These are phyloP conservation scores for Agrypnia vestita DNA, from an alignment of 1,140 invertebrate genomes.

Conservation along the genomic window DNA sequence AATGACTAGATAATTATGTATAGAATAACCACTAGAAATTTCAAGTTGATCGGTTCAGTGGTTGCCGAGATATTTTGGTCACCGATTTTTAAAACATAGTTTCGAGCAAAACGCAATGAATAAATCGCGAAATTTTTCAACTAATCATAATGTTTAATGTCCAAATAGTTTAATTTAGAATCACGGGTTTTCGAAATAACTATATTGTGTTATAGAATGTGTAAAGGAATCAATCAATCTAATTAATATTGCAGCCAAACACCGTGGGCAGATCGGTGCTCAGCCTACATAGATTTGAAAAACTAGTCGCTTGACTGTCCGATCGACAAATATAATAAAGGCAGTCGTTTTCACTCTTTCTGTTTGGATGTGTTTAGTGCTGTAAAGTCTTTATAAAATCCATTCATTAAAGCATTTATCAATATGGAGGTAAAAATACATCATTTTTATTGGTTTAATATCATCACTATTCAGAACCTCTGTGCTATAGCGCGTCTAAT, in stretches of 20 bases:
- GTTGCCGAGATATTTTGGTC: too few relatives aligned
- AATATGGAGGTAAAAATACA: not conserved
- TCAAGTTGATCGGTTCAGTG: too few relatives aligned
- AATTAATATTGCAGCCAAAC: constrained; percentile 23
- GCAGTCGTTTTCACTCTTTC: constrained; percentile 1
- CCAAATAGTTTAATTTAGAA: too few relatives aligned
- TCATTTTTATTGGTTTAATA: too few relatives aligned
- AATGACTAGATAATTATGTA: too few relatives aligned
- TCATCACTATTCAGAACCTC: too few relatives aligned
- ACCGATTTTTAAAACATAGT: too few relatives aligned
- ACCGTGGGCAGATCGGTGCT: constrained; percentile 7
- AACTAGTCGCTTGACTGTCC: constrained; percentile 4
- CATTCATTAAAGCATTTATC: not conserved
- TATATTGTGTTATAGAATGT: not conserved
- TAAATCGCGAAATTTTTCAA: too few relatives aligned
- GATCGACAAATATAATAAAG: not conserved
- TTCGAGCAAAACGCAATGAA: too few relatives aligned
- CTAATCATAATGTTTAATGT: too few relatives aligned
- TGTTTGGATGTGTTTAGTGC: not conserved
- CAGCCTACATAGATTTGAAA: constrained; percentile 9
- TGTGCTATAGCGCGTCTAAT: too few relatives aligned
- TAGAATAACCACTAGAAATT: too few relatives aligned
- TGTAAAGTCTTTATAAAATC: not conserved
- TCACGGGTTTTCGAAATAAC: not conserved
- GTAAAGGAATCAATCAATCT: constrained; percentile 11